Evolutionary conservation across 2,888 invertebrate genomes (phyloP), one percentile per base, ranked within the genome.

Genomic region (Archaeoteleia sp.): DNA sequence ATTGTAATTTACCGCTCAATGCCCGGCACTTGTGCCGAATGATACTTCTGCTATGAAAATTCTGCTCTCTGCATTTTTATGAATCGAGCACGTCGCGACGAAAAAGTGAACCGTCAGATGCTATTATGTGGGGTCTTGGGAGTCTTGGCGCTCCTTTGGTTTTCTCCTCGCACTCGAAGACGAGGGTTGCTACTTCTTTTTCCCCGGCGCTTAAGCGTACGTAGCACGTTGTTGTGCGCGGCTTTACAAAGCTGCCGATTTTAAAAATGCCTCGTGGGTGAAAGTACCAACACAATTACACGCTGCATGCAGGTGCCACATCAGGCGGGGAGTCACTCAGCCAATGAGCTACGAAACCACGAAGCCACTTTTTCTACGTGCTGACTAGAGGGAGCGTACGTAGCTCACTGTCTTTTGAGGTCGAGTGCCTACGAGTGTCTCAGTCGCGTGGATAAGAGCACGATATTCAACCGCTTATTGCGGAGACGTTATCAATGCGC

Each of bases 161-260:
- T 45, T 45, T 43, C 46, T 48, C 29, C 25, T 49, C 40, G 37
- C 55, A 14, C 53, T 67, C 39, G 46, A 67, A 67, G 53, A 63
- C 34, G 63, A 63, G 58, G 61, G 49, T 46, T 29, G 55, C 55
- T 46, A 57, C 55, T 55, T 63, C 60, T 67, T 63, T 51, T 29
- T 30, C 53, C 60, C 39, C 53, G 39, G 37, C 58, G 45, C 66
- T 71, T 74, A 70, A 69, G 65, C 67, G 71, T 70, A 71, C 74
- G 65, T 73, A 68, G 67, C 68, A 71, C 70, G 71, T 73, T 72
- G 71, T 53, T 48, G 55, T 58, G 63, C 58, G 65, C 58, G 62
- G 61, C 69, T 72, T 69, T 55, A 72, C 61, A 60, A 66, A 74
- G 62, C 70, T 67, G 65, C 65, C 68, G 72, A 66, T 71, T 66